Conservation (phyloP, 2,888 invertebrate species). For the Bombylius discolor region DNA sequence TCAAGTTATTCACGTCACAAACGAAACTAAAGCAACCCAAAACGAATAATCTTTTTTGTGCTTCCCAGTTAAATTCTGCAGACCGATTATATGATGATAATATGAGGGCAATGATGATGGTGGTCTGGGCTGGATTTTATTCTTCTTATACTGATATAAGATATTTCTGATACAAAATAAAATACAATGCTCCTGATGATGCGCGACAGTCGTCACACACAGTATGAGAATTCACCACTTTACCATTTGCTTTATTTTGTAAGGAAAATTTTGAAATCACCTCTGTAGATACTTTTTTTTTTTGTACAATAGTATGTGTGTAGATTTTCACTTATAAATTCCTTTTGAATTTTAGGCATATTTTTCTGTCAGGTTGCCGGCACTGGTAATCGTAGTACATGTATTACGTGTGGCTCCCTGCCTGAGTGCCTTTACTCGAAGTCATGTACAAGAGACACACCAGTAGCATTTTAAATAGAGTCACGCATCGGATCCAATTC, state of each 20-base stretch:
- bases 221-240: background rate
- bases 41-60: slow-evolving; percentile 3
- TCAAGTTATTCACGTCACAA: slow-evolving; percentile 39
- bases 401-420: background rate
- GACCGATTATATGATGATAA: background rate
- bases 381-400: background rate
- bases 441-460: slow-evolving; percentile 37
- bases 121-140: slow-evolving; percentile 3
- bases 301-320: no score
- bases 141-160: background rate
- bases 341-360: background rate
- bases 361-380: background rate
- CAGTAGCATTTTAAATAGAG: slow-evolving; percentile 39
- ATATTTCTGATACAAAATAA: background rate
- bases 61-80: background rate
- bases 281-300: background rate
- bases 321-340: no score
- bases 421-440: slow-evolving; percentile 14
- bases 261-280: background rate
- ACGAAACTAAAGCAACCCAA: slow-evolving; percentile 31
- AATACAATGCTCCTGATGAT: background rate
- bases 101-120: background rate
- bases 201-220: background rate
- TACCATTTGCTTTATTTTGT: no score
- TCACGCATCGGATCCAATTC: slow-evolving; percentile 28